These are phyloP conservation scores for Cephus pygmeus DNA, from an alignment of 2,888 invertebrate species.

Conservation along the genomic window DNA sequence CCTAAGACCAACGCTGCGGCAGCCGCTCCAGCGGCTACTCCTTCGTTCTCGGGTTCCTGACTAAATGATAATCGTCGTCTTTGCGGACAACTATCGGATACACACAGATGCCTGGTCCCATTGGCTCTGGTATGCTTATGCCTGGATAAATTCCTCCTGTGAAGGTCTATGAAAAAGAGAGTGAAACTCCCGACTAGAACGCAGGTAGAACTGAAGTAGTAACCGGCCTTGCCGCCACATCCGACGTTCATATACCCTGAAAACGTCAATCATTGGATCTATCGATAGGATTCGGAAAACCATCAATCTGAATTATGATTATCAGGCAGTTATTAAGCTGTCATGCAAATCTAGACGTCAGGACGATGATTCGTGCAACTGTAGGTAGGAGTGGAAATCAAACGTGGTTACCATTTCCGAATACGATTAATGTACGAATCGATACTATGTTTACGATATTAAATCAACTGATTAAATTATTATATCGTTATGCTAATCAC, in stretches of 20 bases:
- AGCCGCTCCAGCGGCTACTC: slow-evolving; percentile 67
- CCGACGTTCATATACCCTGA: slow-evolving; percentile 84
- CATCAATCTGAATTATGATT: too few relatives aligned
- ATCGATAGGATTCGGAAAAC: too few relatives aligned
- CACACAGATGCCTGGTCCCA: slow-evolving; percentile 70
- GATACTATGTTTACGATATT: too few relatives aligned
- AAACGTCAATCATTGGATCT: slow-evolving; percentile 32
- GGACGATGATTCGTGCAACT: too few relatives aligned
- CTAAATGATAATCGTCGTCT: slow-evolving; percentile 70
- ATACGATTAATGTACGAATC: too few relatives aligned
- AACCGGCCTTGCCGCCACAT: slow-evolving; percentile 82
- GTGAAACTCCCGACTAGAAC: slow-evolving; percentile 81
- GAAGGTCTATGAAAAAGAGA: slow-evolving; percentile 84
- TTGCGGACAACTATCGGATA: slow-evolving; percentile 71
- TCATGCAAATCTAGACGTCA: too few relatives aligned
- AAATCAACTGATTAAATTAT: too few relatives aligned
- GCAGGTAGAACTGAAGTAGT: slow-evolving; percentile 86
- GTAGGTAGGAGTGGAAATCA: too few relatives aligned
- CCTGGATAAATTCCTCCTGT: slow-evolving; percentile 76
- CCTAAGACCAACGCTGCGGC: slow-evolving; percentile 73
- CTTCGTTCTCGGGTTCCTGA: slow-evolving; percentile 72
- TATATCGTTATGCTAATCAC: too few relatives aligned
- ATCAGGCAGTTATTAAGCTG: too few relatives aligned
- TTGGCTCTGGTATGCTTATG: slow-evolving; percentile 77
- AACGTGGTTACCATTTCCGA: too few relatives aligned